phyloP scores from a whole-genome alignment of 2,797 vertebrate genomes.

The Sebastes alutus region DNA sequence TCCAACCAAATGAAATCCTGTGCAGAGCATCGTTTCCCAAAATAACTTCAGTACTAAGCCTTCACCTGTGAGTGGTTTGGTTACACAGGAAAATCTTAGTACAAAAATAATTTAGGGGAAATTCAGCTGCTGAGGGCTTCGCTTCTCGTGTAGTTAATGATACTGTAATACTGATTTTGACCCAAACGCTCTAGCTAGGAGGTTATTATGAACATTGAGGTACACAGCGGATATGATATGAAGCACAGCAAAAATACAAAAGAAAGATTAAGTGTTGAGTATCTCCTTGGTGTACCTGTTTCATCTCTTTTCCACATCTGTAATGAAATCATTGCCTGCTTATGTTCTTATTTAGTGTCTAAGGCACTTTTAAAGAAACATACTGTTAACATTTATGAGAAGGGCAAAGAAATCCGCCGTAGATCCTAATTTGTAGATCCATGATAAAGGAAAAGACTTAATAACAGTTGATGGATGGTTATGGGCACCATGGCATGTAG shows the following conservation, averaged over 20 bases:
- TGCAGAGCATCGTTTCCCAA: conserved; percentile 31
- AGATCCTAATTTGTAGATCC: conserved; percentile 19
- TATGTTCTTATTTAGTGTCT: conserved; percentile 94
- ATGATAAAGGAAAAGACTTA: neutral
- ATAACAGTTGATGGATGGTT: neutral
- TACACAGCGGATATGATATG: conserved; percentile 81
- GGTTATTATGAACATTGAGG: conserved; percentile 81
- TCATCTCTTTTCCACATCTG: conserved; percentile 45
- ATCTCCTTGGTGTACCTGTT: conserved; percentile 38
- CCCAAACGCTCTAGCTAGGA: conserved; percentile 74
- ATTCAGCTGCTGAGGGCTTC: conserved; percentile 75
- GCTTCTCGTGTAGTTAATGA: conserved; percentile 69
- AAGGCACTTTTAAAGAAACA: conserved; percentile 95
- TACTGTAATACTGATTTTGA: conserved; percentile 84
- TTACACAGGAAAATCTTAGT: neutral
- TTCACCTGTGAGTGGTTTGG: neutral
- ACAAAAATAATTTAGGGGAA: neutral
- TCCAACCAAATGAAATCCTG: conserved; percentile 86
- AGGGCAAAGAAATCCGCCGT: conserved; percentile 9
- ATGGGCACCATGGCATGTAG: neutral
- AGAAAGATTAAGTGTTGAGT: conserved; percentile 40
- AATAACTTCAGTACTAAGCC: conserved; percentile 12
- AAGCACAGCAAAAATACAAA: conserved; percentile 84
- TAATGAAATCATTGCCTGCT: conserved; percentile 52
- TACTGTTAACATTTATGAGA: conserved; percentile 67